Conservation (phyloP, 2,797 vertebrate genomes). For the Sebastes kiyomatsui region DNA sequence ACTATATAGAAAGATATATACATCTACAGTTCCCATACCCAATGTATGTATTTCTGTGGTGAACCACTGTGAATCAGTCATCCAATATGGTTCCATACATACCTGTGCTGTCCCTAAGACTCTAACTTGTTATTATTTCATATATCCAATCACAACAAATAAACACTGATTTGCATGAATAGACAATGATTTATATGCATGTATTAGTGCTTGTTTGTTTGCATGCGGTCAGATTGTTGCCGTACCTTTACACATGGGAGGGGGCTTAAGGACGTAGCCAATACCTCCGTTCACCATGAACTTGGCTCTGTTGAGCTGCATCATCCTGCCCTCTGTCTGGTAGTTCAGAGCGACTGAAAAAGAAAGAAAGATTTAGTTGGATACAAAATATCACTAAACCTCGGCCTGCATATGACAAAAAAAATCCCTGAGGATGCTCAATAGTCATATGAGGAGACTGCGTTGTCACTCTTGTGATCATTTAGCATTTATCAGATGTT, state of each 20-base stretch:
- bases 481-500: not conserved
- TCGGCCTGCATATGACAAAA: not conserved
- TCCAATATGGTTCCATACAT: not conserved
- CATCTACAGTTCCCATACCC: not conserved
- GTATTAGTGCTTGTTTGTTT: not conserved
- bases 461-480: not conserved
- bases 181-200: not conserved
- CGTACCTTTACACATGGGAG: conserved; percentile 96
- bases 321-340: conserved; percentile 97
- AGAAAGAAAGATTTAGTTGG: not conserved
- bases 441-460: not conserved
- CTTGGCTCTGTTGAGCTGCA: conserved; percentile 97
- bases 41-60: not conserved
- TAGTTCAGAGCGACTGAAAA: conserved; percentile 96
- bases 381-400: not conserved
- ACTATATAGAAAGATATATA: not conserved
- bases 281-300: conserved; percentile 95
- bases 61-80: not conserved
- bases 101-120: not conserved
- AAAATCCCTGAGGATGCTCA: not conserved
- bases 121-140: not conserved
- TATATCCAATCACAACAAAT: not conserved
- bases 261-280: conserved; percentile 96
- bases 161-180: not conserved
- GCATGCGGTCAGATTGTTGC: not conserved